Conservation (phyloP, 2,888 invertebrate species). For the Chymomyza caudatula region DNA sequence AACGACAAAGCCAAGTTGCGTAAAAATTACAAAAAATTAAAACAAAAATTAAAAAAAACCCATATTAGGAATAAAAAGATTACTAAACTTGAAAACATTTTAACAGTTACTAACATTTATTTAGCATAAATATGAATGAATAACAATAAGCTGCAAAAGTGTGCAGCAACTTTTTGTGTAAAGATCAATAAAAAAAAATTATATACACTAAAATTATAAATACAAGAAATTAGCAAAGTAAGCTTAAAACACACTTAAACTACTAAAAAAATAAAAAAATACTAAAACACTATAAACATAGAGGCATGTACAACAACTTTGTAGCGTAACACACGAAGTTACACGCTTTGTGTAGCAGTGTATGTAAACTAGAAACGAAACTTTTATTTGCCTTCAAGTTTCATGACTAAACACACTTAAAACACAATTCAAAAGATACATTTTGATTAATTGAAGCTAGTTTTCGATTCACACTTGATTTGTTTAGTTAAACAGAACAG, state of each 20-base stretch:
- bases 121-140: constrained; percentile 7
- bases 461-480: too few relatives aligned
- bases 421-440: constrained; percentile 36
- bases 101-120: constrained; percentile 69
- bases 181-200: constrained; percentile 43
- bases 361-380: constrained; percentile 75
- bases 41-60: constrained; percentile 21
- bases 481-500: constrained; percentile 28
- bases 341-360: constrained; percentile 38
- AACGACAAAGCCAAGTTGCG: constrained; percentile 49
- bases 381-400: constrained; percentile 75
- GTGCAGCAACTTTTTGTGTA: constrained; percentile 33
- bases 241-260: constrained; percentile 29
- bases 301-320: neutral
- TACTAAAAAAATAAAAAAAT: constrained; percentile 37
- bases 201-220: constrained; percentile 62
- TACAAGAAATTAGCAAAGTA: constrained; percentile 46
- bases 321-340: constrained; percentile 27
- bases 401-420: constrained; percentile 31
- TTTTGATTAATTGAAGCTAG: constrained; percentile 23
- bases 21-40: constrained; percentile 29
- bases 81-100: constrained; percentile 46
- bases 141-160: constrained; percentile 53
- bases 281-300: constrained; percentile 26
- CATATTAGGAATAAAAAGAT: constrained; percentile 24